phyloP scores from a whole-genome alignment of 1,140 invertebrate species.

The Pteromalus puparum region DNA sequence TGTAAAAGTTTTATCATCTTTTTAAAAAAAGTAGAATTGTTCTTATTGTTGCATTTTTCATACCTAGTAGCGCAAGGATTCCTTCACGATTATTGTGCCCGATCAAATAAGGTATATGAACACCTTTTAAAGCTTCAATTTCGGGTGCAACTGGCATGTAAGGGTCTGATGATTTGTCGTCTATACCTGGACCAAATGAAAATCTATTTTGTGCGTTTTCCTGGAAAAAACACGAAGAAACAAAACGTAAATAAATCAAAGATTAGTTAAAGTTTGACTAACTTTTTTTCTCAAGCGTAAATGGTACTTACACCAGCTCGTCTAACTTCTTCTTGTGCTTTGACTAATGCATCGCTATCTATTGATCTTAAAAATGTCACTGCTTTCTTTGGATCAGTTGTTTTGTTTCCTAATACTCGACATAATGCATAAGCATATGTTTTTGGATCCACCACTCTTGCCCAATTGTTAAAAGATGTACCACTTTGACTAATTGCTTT shows the following conservation, averaged over 20 bases:
- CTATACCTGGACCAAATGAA: too few species aligned
- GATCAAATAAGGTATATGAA: background rate
- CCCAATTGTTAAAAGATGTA: background rate
- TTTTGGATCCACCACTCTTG: background rate
- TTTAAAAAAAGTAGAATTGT: too few species aligned
- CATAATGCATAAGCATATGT: background rate
- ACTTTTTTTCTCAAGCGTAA: too few species aligned
- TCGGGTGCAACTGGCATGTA: too few species aligned
- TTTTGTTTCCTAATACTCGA: background rate
- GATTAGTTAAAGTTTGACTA: too few species aligned
- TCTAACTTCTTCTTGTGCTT: background rate
- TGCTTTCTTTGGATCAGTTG: background rate
- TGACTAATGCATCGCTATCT: background rate
- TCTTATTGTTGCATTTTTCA: background rate
- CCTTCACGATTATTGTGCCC: slow-evolving; percentile 28
- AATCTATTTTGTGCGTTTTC: too few species aligned
- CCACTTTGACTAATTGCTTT: slow-evolving; percentile 24
- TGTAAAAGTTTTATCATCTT: background rate
- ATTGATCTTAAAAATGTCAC: slow-evolving; percentile 3
- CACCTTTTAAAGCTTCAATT: too few species aligned
- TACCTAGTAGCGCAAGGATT: background rate
- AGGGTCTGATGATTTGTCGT: too few species aligned
- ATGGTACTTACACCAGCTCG: too few species aligned
- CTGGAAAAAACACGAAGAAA: too few species aligned
- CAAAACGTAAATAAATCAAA: too few species aligned